Percentiles rank a stretch among this genome's conserved stretches.
Conservation (phyloP, 1,140 invertebrate genomes). For the Globodera rostochiensis region DNA sequence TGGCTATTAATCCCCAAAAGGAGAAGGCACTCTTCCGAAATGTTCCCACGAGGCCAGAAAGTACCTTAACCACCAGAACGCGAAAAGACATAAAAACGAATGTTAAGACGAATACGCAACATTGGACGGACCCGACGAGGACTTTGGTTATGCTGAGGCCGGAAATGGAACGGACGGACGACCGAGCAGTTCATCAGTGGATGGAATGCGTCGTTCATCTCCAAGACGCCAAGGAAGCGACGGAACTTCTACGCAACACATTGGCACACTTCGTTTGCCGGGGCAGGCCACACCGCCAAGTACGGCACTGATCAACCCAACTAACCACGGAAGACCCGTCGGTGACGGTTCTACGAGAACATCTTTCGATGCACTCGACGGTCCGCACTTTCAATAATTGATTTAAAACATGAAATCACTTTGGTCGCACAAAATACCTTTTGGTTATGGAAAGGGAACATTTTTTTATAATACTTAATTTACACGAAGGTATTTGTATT, state of each 20-base stretch:
- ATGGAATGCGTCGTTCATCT: not conserved
- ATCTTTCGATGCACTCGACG: not conserved
- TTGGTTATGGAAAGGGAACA: no score
- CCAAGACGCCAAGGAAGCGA: not conserved
- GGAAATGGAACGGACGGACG: not conserved
- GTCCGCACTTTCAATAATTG: not conserved
- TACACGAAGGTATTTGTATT: no score
- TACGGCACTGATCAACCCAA: not conserved
- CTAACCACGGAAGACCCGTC: not conserved
- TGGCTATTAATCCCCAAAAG: conserved; percentile 21
- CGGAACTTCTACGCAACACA: not conserved
- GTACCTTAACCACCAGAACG: not conserved
- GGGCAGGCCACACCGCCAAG: not conserved
- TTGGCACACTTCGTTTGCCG: not conserved
- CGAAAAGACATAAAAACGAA: not conserved
- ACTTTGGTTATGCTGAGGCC: not conserved
- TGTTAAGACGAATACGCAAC: conserved; percentile 46
- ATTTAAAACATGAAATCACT: no score
- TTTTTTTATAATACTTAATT: no score
- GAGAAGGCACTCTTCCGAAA: conserved; percentile 34
- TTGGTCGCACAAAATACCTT: no score
- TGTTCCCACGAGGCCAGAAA: conserved; percentile 9
- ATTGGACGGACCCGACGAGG: conserved; percentile 31
- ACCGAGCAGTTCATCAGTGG: not conserved
- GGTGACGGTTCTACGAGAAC: not conserved